phyloP scores from a whole-genome alignment of 1,140 invertebrate genomes.

The Pogonognathellus flavescens region DNA sequence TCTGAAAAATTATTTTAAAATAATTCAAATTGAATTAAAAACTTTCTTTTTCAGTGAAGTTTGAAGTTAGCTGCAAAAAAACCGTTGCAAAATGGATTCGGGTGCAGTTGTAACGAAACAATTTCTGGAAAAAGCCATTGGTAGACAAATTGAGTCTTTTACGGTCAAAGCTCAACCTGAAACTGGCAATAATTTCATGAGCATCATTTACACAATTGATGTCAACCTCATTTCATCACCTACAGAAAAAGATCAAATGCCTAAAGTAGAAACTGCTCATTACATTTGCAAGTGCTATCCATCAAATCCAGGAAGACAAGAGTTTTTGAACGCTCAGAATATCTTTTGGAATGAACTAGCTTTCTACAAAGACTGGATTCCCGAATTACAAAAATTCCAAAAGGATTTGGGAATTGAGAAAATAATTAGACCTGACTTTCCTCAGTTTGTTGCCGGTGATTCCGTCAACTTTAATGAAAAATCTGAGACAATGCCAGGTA shows the following conservation, averaged over 20 bases:
- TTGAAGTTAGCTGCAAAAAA: too few species aligned
- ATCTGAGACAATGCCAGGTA: background rate
- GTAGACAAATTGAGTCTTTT: background rate
- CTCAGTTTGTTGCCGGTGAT: background rate
- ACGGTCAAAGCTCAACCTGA: background rate
- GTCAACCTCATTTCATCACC: background rate
- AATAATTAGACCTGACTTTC: background rate
- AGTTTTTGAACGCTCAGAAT: background rate
- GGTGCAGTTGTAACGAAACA: background rate
- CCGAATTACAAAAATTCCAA: conserved; percentile 12
- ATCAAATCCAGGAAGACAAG: background rate
- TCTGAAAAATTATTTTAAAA: too few species aligned
- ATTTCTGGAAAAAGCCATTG: conserved; percentile 17
- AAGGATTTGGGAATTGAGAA: background rate
- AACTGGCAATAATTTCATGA: too few species aligned
- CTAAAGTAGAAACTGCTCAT: background rate
- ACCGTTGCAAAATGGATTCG: background rate
- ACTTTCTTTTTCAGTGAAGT: too few species aligned
- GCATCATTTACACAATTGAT: background rate
- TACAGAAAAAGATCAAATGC: too few species aligned
- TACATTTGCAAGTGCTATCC: background rate
- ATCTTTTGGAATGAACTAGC: conserved; percentile 20
- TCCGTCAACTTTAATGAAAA: background rate
- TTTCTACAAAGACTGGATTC: conserved; percentile 3
- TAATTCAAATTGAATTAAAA: too few species aligned